Evolutionary conservation across 2,888 invertebrate genomes (phyloP), one percentile per base, ranked within the genome.

Genomic region (Gasteruption jaculator): DNA sequence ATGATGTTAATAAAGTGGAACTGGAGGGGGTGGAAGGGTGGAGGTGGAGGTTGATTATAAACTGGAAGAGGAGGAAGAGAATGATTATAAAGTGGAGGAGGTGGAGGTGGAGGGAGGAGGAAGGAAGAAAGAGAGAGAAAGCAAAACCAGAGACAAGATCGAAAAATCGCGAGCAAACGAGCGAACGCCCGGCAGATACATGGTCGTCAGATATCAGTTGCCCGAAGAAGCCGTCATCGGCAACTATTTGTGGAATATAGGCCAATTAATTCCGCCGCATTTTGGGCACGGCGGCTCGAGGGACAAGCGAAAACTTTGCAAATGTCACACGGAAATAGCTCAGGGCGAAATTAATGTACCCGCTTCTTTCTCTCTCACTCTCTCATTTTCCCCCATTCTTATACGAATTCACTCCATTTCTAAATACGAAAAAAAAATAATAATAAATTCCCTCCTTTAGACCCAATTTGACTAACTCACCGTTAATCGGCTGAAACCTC

Each of bases 401-500:
- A 21, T 25, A 3, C 26, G 18, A 15, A 15, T 11, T 6, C 25
- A 14, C 20, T 21, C 20, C 16, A 8, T 16, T n/a, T n/a, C n/a
- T n/a, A n/a, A n/a, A n/a, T 22, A 22, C 7, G 10, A 22, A 10
- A 7, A 22, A 22, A 22, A 22, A 22, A 8, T 22, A 22, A 22
- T 22, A 22, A 10, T 22, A 8, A 7, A 22, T 22, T 22, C 7
- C 6, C 29, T 43, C 16, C 37, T n/a, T n/a, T n/a, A n/a, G n/a
- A n/a, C n/a, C n/a, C n/a, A n/a, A n/a, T n/a, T n/a, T n/a, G n/a
- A n/a, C n/a, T n/a, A n/a, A 71, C 75, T 74, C 62, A 76, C 76
- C 74, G 57, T 68, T 72, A 50, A 72, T 68, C 41, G 74, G 68
- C 53, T 75, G 71, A 67, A 75, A 75, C 67, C 74, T 73, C 50